These are phyloP conservation scores for Motacilla tschutschensis DNA, from an alignment of 2,113 vertebrate genomes.

Conservation along the genomic window DNA sequence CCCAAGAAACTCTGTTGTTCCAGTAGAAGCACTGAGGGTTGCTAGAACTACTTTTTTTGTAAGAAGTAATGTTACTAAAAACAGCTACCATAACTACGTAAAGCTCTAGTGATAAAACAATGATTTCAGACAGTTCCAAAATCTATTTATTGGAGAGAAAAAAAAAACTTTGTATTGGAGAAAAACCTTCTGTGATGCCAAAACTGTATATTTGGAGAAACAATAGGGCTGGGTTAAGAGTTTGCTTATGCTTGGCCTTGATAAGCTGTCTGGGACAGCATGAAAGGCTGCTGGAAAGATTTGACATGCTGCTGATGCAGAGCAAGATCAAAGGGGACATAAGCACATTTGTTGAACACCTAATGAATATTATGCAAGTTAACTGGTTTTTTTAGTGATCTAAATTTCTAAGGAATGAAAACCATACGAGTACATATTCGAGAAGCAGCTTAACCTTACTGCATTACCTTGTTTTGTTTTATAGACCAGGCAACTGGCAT, in stretches of 20 bases:
- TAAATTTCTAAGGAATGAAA: background rate
- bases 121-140: background rate
- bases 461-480: background rate
- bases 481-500: background rate
- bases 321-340: slow-evolving; percentile 9
- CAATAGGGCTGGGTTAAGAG: background rate
- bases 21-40: background rate
- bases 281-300: background rate
- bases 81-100: background rate
- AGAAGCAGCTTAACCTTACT: background rate
- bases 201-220: background rate
- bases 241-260: background rate
- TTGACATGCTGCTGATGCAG: background rate
- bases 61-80: background rate
- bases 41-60: background rate
- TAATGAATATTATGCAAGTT: slow-evolving; percentile 11
- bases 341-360: background rate
- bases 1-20: background rate
- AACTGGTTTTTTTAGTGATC: background rate
- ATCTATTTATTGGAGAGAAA: background rate
- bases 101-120: background rate
- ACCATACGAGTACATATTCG: fast-evolving
- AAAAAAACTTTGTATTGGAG: background rate
- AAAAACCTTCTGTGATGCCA: background rate
- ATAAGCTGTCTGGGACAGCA: background rate